Conservation (phyloP, 2,113 vertebrate species). For the Dromiciops gliroides region DNA sequence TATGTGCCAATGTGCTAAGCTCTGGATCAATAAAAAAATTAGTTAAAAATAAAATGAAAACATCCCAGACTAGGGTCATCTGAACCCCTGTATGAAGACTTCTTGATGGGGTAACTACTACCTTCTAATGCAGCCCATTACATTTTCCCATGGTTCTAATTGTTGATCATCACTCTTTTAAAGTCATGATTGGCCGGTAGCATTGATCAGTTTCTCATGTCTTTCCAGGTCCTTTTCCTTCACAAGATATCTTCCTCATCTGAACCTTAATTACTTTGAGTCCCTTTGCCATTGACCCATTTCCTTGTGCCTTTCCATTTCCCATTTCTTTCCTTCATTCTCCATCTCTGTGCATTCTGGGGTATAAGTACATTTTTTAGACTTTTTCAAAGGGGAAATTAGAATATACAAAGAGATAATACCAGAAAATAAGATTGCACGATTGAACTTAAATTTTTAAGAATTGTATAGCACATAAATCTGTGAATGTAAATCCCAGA, state of each 20-base stretch:
- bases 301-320: background rate
- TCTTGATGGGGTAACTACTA: background rate
- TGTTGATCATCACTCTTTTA: background rate
- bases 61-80: background rate
- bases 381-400: background rate
- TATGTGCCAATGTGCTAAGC: background rate
- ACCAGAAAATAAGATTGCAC: background rate
- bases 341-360: background rate
- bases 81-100: background rate
- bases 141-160: background rate
- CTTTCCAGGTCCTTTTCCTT: background rate
- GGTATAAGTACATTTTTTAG: background rate
- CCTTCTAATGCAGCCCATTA: background rate
- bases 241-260: background rate
- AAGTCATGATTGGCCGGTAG: background rate
- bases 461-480: background rate
- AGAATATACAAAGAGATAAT: background rate
- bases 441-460: background rate
- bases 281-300: background rate
- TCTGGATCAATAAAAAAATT: background rate
- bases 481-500: background rate
- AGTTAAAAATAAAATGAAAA: background rate
- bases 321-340: background rate
- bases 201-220: background rate
- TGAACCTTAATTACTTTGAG: background rate